Evolutionary conservation across 2,113 vertebrate genomes (phyloP), one percentile per base, ranked within the genome.

Genomic region (Colistium nudipinnis): DNA sequence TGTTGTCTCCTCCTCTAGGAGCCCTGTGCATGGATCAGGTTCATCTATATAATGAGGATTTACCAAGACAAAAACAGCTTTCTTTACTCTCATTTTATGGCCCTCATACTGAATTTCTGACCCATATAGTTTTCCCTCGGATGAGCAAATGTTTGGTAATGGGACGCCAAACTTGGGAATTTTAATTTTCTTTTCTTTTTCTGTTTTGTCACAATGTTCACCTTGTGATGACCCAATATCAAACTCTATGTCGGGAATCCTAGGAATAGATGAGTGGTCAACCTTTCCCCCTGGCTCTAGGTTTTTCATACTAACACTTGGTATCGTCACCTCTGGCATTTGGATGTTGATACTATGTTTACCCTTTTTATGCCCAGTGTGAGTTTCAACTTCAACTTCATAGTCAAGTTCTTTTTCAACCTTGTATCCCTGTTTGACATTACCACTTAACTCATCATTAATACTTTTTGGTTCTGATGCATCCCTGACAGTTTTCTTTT

Each of bases 141-240:
- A 82, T 2, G 81, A 83, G 1, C 82, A 81, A 45, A 93, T 87
- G 27, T 88, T 90, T 2, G 94, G 91, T 59, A 94, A 78, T 17
- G 83, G 86, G 4, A 95, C 66, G 5, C 93, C 92, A 52, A 95
- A 93, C 39, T 92, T 93, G 1, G 93, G 93, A 54, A 95, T 81
- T 87, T 94, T 94, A 28, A 93, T 84, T 83, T 92, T 93, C 16
- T 87, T 74, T 4, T 39, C 84, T 28, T 70, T 83, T 30, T 87
- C 84, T 0, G 59, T 52, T 12, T 86, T 81, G 17, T 71, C 47
- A 20, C 84, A 33, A 67, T 86, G 69, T 39, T 85, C 84, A 35
- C 72, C 74, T 11, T 85, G 87, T n/a, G 81, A 69, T 65, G 86
- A 54, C 12, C 84, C 84, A 24, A 91, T 91, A 45, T 90, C 83